Evolutionary conservation across 2,113 vertebrate species (phyloP).

Genomic region (Bubo scandiacus): DNA sequence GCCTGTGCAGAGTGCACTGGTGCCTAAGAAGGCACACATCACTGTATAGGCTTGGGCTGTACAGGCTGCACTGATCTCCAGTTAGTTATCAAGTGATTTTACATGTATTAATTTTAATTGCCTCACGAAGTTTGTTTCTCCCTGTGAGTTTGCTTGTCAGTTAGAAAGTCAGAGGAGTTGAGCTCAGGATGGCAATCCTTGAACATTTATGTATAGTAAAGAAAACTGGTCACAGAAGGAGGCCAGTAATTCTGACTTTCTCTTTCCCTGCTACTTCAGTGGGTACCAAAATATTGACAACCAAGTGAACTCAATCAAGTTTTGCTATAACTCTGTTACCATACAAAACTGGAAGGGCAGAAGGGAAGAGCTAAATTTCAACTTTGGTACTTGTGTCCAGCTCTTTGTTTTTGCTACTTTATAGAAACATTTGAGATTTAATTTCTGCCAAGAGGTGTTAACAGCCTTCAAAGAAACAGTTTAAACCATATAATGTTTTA

Average conservation of each 20-base stretch:
- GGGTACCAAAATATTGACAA: not conserved
- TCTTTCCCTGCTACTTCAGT: not conserved
- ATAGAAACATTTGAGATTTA: not conserved
- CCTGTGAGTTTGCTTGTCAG: not conserved
- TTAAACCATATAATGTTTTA: not conserved
- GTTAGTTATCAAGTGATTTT: not conserved
- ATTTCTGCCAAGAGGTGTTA: not conserved
- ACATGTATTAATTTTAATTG: not conserved
- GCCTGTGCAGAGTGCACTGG: rapidly evolving
- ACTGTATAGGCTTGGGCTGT: not conserved
- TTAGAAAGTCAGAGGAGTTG: not conserved
- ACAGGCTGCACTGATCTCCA: not conserved
- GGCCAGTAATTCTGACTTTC: not conserved
- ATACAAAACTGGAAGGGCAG: not conserved
- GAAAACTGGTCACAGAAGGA: not conserved
- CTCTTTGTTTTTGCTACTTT: not conserved
- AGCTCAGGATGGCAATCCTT: not conserved
- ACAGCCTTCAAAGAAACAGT: not conserved
- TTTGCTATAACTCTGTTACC: not conserved
- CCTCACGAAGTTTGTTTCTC: not conserved
- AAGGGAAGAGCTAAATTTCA: not conserved
- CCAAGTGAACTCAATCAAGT: not conserved
- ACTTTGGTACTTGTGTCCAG: not conserved
- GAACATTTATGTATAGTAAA: not conserved
- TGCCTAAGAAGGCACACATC: not conserved